Evolutionary conservation across 2,113 vertebrate species (phyloP).

Genomic region (Campylorhamphus procurvoides): DNA sequence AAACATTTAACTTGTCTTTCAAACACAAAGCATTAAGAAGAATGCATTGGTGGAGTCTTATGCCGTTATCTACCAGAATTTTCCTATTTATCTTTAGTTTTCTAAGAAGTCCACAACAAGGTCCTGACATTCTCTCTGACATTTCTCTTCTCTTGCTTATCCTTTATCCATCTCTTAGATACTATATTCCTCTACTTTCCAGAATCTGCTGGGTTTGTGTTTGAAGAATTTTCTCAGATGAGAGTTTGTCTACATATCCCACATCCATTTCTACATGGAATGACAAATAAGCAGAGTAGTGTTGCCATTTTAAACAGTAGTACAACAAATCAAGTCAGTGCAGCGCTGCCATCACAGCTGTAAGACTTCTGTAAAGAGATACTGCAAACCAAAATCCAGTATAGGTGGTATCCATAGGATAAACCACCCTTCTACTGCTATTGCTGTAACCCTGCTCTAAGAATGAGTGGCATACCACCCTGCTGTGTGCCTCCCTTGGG

Average conservation of each 20-base stretch:
- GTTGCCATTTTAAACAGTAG: not conserved
- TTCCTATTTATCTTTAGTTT: not conserved
- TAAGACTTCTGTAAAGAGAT: not conserved
- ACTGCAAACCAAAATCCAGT: not conserved
- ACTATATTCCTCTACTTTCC: not conserved
- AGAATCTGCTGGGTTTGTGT: not conserved
- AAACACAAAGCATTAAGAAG: not conserved
- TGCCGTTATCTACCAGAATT: not conserved
- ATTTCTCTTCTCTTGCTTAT: not conserved
- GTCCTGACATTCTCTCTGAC: not conserved
- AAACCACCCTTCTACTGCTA: accelerated
- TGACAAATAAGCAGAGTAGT: not conserved
- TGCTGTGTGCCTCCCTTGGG: not conserved
- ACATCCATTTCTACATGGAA: not conserved
- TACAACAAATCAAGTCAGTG: not conserved
- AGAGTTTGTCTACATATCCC: not conserved
- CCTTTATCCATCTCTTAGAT: not conserved
- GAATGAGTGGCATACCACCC: not conserved
- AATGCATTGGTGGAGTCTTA: not conserved
- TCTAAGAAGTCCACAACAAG: not conserved
- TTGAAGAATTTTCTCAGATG: not conserved
- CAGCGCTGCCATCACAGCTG: not conserved
- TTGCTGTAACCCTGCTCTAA: not conserved
- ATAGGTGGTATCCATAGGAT: not conserved
- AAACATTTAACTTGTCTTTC: not conserved